Evolutionary conservation across 37 sponge, comb jelly and placozoan genomes (phyloP).

Genomic region (Amphimedon queenslandica): DNA sequence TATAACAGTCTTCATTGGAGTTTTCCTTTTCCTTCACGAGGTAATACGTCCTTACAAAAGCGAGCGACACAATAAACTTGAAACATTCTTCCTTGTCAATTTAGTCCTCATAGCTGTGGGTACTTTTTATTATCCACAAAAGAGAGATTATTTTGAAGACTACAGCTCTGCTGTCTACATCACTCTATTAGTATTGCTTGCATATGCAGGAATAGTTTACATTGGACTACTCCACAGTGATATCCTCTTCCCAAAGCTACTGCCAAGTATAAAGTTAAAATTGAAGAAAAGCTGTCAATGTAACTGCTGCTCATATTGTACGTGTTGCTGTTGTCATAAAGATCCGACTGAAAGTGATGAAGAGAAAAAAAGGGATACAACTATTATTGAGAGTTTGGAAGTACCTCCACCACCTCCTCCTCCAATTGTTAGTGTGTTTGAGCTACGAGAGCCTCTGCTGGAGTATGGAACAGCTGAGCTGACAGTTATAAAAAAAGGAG

Average conservation of each 20-base stretch:
- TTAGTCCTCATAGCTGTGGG: conserved; percentile 8
- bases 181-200: background rate
- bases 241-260: background rate
- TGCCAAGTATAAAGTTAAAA: background rate
- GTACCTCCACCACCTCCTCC: no score
- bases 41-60: background rate
- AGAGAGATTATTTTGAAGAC: background rate
- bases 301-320: background rate
- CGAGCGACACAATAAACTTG: background rate
- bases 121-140: background rate
- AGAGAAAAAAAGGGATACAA: background rate
- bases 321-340: background rate
- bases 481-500: no score
- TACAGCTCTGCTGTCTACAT: background rate
- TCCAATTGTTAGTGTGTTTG: background rate
- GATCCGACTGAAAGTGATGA: background rate
- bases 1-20: background rate
- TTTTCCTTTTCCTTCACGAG: background rate
- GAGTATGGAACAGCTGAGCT: background rate
- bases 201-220: background rate
- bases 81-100: conserved; percentile 6
- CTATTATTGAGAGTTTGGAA: no score
- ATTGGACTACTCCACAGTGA: background rate
- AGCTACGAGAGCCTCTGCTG: conserved; percentile 4
- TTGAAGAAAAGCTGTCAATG: background rate